Percentiles rank a stretch among this genome's conserved stretches.
Conservation (phyloP, 92 coral and sea anemone genomes). For the Porites cylindrica region DNA sequence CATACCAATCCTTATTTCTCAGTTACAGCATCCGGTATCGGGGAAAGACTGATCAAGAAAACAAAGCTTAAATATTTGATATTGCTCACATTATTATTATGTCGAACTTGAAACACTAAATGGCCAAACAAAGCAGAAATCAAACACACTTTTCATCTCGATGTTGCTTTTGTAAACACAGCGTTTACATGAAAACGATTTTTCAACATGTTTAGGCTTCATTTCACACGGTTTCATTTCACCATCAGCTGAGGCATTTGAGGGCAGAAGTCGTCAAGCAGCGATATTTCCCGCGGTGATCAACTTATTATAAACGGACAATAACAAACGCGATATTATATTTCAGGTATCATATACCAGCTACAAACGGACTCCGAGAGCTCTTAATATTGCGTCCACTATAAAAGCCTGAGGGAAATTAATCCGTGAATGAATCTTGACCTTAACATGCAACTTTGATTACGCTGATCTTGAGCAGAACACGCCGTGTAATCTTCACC, state of each 20-base stretch:
- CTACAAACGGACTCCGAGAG: conserved; percentile 11
- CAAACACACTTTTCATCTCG: not conserved
- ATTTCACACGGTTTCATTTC: too few species aligned
- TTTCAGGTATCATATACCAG: conserved; percentile 15
- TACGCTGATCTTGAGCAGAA: not conserved
- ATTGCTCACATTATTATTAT: too few species aligned
- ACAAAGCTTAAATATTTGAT: too few species aligned
- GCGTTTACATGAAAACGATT: not conserved
- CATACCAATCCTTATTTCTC: not conserved
- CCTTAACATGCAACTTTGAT: conserved; percentile 4
- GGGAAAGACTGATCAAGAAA: too few species aligned
- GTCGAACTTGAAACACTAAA: too few species aligned
- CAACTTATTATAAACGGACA: not conserved
- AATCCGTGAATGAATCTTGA: conserved; percentile 56
- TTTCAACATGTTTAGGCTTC: not conserved
- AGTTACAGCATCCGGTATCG: not conserved
- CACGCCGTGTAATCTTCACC: too few species aligned
- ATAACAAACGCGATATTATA: conserved; percentile 25
- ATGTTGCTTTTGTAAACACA: conserved; percentile 21
- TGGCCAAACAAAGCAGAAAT: not conserved
- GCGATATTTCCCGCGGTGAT: conserved; percentile 1
- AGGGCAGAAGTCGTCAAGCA: not conserved
- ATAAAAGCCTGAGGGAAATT: conserved; percentile 11
- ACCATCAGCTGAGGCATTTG: not conserved
- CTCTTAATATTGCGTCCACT: conserved; percentile 25